Conservation (phyloP, 2,797 vertebrate species). For the Microctenopoma stevenorrisi region DNA sequence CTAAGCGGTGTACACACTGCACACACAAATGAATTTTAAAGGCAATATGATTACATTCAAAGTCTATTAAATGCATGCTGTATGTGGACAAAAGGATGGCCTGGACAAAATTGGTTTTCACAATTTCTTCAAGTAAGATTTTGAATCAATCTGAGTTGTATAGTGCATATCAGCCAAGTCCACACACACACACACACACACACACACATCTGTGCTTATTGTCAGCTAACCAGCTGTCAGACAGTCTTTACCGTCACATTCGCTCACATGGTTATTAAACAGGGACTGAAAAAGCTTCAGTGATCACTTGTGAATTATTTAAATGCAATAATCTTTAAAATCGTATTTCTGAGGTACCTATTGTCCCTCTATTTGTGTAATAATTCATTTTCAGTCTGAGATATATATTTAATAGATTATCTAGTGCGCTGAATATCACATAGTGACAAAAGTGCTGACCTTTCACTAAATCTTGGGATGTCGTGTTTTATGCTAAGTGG, state of each 20-base stretch:
- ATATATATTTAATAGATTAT: background rate
- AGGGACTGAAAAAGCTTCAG: background rate
- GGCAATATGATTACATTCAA: background rate
- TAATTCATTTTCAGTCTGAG: background rate
- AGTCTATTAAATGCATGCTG: background rate
- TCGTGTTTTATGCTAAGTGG: no score
- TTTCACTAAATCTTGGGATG: background rate
- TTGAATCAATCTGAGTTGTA: background rate
- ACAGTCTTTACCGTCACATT: background rate
- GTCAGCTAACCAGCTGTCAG: background rate
- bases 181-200: background rate
- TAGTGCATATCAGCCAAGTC: background rate
- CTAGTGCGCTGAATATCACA: conserved; percentile 9
- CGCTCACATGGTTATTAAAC: background rate
- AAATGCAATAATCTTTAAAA: background rate
- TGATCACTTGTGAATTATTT: background rate
- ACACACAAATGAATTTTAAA: conserved; percentile 1
- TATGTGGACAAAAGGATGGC: no score
- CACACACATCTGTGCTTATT: background rate
- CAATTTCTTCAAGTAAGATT: background rate
- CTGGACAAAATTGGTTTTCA: no score
- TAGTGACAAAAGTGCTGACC: no score
- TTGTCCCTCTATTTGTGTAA: background rate
- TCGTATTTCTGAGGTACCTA: background rate
- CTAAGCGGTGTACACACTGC: conserved; percentile 5